Percentiles rank a stretch among this genome's conserved stretches.
Evolutionary conservation across 2,888 invertebrate genomes (phyloP).

Genomic region (Microplitis manilae): DNA sequence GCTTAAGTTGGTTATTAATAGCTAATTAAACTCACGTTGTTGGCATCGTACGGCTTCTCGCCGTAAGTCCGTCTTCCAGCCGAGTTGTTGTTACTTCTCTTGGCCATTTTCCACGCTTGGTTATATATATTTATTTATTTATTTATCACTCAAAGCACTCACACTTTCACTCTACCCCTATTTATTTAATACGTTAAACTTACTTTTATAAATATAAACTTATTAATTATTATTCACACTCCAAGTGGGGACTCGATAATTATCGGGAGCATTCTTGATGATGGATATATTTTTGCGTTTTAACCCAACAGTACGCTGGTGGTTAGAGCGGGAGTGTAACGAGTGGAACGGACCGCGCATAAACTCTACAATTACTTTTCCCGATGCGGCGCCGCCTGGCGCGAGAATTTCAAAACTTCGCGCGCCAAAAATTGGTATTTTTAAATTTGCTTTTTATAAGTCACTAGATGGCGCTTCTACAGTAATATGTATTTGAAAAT

Average conservation of each 20-base stretch:
- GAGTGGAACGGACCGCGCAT: conserved; percentile 8
- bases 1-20: conserved; percentile 32
- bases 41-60: conserved; percentile 72
- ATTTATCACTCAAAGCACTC: neutral
- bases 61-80: conserved; percentile 66
- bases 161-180: conserved; percentile 9
- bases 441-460: too few species aligned
- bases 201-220: neutral
- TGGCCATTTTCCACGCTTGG: conserved; percentile 64
- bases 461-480: too few species aligned
- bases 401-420: neutral
- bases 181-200: neutral
- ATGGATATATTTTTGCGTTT: conserved; percentile 12
- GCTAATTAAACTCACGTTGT: conserved; percentile 71
- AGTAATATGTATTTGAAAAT: too few species aligned
- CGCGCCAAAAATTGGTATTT: neutral
- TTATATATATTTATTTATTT: neutral
- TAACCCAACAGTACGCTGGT: conserved; percentile 8
- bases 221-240: conserved; percentile 11
- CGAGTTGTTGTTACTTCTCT: conserved; percentile 64
- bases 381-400: neutral
- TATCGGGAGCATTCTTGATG: conserved; percentile 10
- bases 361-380: neutral
- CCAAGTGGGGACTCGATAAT: conserved; percentile 1
- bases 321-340: conserved; percentile 10